Base-by-base conservation (phyloP, 1,140 invertebrate genomes). In the Lepidurus couesii region DNA sequence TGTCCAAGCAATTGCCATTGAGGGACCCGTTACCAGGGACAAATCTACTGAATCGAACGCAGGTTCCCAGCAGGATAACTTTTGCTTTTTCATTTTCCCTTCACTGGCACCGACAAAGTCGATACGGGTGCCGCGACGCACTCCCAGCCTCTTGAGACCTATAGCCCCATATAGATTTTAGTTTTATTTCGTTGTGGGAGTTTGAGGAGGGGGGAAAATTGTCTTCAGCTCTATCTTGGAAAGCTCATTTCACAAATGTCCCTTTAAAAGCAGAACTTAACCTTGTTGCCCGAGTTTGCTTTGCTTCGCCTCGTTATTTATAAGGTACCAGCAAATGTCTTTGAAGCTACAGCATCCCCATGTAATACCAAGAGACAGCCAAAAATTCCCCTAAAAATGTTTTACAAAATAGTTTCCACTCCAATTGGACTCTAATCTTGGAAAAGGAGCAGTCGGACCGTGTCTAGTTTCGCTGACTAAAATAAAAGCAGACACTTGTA, bases 1-100 rank as follows among this genome's bases (percentile, higher is more conserved):
- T 65, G 53, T 65, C 21, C 9, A 65, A 65, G 53, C 53, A 65
- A 65, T 65, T 65, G 53, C 53, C 53, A 65, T 65, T 65, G 53
- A 65, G 53, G 53, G 53, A 65, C 53, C 53, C 53, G 53, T 65
- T 65, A 65, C 53, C 53, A 65, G 53, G 53, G 53, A 65, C 53
- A 65, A 65, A 65, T 65, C 53, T 65, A 65, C 53, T 65, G 53
- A 65, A 65, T 65, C 53, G 53, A 65, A 65, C 13, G 13, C 53
- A 65, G n/a, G 53, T 21, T 65, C 53, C 53, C 53, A 65, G 53
- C 21, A 65, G 53, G 53, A 65, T 65, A 65, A 21, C 53, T 65
- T 65, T 65, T 65, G 53, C 53, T 65, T 65, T 65, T 65, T 7
- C 53, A 65, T 65, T 65, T 65, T 65, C 53, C 53, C 21, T 65